Evolutionary conservation across 2,888 invertebrate genomes (phyloP).

Genomic region (Xanthia icteritia): DNA sequence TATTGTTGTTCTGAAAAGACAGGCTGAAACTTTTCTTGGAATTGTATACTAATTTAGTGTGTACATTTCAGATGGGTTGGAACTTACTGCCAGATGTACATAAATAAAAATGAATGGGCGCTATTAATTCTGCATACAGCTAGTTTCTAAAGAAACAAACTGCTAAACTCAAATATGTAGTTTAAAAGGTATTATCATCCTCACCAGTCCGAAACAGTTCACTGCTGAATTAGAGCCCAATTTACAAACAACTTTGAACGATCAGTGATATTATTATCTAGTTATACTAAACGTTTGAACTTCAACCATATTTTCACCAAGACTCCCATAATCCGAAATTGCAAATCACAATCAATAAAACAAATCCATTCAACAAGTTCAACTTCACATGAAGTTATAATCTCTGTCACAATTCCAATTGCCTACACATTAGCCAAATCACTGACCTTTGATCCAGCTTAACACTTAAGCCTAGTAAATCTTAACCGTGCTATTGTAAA

Average conservation of each 20-base stretch:
- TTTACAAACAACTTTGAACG: not conserved
- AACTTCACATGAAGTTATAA: slow-evolving; percentile 20
- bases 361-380: slow-evolving; percentile 39
- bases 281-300: not conserved
- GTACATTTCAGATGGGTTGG: not conserved
- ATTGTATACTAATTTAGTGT: not conserved
- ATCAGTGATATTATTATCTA: not conserved
- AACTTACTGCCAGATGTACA: not conserved
- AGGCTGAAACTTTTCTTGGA: not conserved
- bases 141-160: not conserved
- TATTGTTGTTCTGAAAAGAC: slow-evolving; percentile 8
- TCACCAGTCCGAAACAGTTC: not conserved
- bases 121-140: not conserved
- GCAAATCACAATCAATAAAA: not conserved
- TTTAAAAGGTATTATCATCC: no score
- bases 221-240: not conserved
- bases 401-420: slow-evolving; percentile 25
- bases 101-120: not conserved
- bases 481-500: slow-evolving; percentile 70
- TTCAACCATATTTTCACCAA: not conserved
- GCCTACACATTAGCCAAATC: slow-evolving; percentile 56
- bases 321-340: not conserved
- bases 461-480: slow-evolving; percentile 68
- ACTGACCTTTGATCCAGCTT: slow-evolving; percentile 59
- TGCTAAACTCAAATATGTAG: no score